Evolutionary conservation across 2,113 vertebrate species (phyloP).

Genomic region (Jaculus jaculus): DNA sequence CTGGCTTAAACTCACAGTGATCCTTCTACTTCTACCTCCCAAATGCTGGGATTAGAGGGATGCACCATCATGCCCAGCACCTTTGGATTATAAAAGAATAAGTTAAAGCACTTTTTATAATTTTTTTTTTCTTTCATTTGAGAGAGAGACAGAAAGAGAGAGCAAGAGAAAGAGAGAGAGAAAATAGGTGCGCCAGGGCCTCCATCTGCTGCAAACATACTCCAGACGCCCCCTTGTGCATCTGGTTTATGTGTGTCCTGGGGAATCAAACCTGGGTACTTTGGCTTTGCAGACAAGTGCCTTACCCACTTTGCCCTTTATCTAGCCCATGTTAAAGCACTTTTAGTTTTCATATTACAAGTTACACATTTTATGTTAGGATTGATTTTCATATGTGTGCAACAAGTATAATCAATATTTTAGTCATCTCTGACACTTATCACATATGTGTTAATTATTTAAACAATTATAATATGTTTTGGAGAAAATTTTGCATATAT

Average conservation of each 20-base stretch:
- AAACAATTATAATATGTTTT: background rate
- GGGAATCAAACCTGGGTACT: no score
- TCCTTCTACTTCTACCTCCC: no score
- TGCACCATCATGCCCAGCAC: background rate
- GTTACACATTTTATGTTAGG: background rate
- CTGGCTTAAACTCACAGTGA: no score
- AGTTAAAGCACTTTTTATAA: constrained; percentile 7
- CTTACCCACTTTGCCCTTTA: no score
- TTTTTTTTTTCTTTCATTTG: background rate
- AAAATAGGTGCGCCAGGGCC: no score
- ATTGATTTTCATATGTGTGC: background rate
- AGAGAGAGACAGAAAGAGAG: no score
- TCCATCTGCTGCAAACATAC: no score
- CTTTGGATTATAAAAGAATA: constrained; percentile 49
- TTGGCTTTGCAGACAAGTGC: no score
- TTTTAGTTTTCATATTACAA: background rate
- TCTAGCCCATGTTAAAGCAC: background rate
- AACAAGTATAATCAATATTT: constrained; percentile 51
- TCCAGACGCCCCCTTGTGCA: no score
- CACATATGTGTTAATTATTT: background rate
- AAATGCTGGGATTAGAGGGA: no score
- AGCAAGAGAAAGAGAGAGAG: no score
- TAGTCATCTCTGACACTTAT: background rate
- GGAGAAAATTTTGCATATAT: background rate
- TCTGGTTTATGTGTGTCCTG: no score